Conservation (phyloP, 2,888 invertebrate genomes). For the Acronicta leporina region DNA sequence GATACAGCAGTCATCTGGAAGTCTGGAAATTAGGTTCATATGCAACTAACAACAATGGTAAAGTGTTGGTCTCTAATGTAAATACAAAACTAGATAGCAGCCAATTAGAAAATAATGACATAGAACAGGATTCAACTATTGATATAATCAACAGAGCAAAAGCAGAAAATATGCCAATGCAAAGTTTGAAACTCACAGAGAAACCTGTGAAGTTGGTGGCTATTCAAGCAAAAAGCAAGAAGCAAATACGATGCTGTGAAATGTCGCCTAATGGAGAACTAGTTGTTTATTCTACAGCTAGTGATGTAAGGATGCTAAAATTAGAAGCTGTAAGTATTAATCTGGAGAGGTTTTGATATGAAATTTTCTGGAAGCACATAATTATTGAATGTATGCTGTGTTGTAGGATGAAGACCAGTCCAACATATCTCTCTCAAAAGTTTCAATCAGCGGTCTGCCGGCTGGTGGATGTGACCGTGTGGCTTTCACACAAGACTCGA, state of each 20-base stretch:
- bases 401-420: constrained; percentile 77
- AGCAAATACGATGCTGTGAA: constrained; percentile 91
- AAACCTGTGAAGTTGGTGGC: constrained; percentile 92
- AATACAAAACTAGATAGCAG: constrained; percentile 54
- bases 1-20: constrained; percentile 88
- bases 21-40: constrained; percentile 87
- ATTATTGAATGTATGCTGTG: not conserved
- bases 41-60: constrained; percentile 90
- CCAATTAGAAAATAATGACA: constrained; percentile 52
- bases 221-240: constrained; percentile 90
- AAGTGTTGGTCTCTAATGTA: constrained; percentile 63
- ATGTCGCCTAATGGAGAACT: constrained; percentile 92
- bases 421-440: constrained; percentile 76
- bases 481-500: constrained; percentile 75
- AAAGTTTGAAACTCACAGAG: constrained; percentile 77
- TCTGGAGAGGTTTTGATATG: not conserved
- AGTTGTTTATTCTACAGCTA: constrained; percentile 93
- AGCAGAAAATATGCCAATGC: constrained; percentile 59
- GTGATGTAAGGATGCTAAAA: constrained; percentile 91
- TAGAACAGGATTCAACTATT: constrained; percentile 76
- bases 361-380: not conserved
- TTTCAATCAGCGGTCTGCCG: constrained; percentile 70
- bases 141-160: constrained; percentile 63
- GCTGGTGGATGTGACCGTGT: constrained; percentile 68
- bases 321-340: constrained; percentile 87